Evolutionary conservation across 2,113 vertebrate species (phyloP).

Genomic region (Corythornis cristatus): DNA sequence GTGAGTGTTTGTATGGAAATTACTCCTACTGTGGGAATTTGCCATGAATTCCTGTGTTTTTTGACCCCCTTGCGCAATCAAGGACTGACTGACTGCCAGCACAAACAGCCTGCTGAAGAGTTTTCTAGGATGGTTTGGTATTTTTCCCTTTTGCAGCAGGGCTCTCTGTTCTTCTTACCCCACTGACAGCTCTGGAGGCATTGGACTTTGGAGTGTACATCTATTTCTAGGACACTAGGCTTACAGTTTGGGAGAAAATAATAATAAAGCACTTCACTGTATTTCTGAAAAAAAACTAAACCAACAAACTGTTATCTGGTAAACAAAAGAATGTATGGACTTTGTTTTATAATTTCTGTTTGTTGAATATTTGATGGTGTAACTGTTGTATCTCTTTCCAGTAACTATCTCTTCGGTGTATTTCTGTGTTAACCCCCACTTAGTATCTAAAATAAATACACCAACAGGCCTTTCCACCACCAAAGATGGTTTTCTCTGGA

Average conservation of each 20-base stretch:
- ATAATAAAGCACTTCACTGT: not conserved
- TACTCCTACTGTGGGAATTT: not conserved
- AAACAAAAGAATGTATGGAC: not conserved
- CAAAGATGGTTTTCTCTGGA: not conserved
- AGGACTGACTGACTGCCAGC: not conserved
- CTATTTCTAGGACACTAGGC: not conserved
- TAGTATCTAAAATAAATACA: not conserved
- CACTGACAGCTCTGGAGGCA: not conserved
- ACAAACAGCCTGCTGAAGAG: not conserved
- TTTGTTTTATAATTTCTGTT: not conserved
- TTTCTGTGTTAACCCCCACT: not conserved
- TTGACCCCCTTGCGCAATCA: not conserved
- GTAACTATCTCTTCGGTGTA: not conserved
- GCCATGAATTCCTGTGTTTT: not conserved
- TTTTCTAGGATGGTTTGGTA: not conserved
- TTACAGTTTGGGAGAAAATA: not conserved
- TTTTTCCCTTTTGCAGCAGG: not conserved
- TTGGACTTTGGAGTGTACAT: not conserved
- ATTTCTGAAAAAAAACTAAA: not conserved
- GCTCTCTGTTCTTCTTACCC: not conserved
- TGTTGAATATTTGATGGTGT: not conserved
- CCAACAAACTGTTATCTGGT: not conserved
- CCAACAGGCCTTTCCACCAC: not conserved
- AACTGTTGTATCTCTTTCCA: not conserved
- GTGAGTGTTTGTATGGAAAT: not conserved